Percentiles rank a stretch among this genome's conserved stretches.
phyloP scores from a whole-genome alignment of 2,113 vertebrate genomes.

The Chloebia gouldiae region DNA sequence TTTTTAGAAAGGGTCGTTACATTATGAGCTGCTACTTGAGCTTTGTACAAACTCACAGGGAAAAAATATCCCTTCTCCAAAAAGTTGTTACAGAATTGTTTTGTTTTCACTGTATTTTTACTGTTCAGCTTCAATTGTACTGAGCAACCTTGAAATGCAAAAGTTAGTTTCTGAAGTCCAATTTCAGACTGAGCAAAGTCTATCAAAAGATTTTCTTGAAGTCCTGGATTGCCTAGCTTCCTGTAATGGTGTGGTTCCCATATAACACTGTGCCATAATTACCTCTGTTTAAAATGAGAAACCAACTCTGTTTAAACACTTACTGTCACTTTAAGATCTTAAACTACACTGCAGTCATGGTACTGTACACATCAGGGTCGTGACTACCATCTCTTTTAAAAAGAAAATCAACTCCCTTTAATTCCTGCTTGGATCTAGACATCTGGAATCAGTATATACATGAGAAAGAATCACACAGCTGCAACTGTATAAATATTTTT shows the following conservation, averaged over 20 bases:
- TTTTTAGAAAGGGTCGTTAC: not conserved
- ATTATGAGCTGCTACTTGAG: not conserved
- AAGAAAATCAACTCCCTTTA: not conserved
- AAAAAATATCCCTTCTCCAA: not conserved
- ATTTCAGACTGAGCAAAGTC: not conserved
- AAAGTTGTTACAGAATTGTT: not conserved
- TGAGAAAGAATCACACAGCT: not conserved
- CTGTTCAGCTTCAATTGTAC: not conserved
- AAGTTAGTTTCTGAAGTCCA: not conserved
- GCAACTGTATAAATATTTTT: constrained; percentile 46
- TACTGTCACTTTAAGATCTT: not conserved
- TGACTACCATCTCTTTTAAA: not conserved
- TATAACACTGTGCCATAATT: not conserved
- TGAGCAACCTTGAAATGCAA: not conserved
- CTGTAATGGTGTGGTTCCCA: not conserved
- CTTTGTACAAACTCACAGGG: not conserved
- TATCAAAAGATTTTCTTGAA: not conserved
- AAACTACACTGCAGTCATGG: not conserved
- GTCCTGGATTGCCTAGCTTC: not conserved
- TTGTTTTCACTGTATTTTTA: not conserved
- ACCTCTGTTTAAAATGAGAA: not conserved
- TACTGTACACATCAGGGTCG: not conserved
- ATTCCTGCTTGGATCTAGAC: not conserved
- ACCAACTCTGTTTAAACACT: not conserved
- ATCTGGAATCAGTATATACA: constrained; percentile 24